Conservation (phyloP, 2,888 invertebrate genomes). For the Rapana venosa region DNA sequence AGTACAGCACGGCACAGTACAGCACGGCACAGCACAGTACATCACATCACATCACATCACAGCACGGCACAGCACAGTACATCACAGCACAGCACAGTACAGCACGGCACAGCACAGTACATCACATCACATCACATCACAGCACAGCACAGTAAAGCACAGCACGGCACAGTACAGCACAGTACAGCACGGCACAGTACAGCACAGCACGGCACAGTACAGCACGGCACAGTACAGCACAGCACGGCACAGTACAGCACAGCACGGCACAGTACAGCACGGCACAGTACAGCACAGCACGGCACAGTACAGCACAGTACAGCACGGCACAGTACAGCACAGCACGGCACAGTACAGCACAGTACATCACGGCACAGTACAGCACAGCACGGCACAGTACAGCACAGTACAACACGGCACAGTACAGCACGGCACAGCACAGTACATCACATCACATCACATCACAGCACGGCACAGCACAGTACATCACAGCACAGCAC, state of each 20-base stretch:
- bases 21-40: too few species aligned
- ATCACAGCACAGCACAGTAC: too few species aligned
- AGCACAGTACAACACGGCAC: background rate
- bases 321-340: background rate
- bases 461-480: background rate
- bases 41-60: background rate
- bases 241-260: background rate
- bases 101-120: too few species aligned
- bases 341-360: background rate
- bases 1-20: too few species aligned
- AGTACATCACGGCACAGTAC: constrained; percentile 6
- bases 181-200: too few species aligned
- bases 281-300: too few species aligned
- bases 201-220: background rate
- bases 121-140: too few species aligned
- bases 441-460: background rate
- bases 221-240: background rate
- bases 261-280: background rate
- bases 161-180: too few species aligned
- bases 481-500: background rate
- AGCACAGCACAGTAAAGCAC: too few species aligned
- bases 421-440: background rate
- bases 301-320: background rate
- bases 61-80: too few species aligned
- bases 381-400: constrained; percentile 3